Evolutionary conservation across 2,888 invertebrate genomes (phyloP), one percentile per base, ranked within the genome.

Genomic region (Halictus quadricinctus): DNA sequence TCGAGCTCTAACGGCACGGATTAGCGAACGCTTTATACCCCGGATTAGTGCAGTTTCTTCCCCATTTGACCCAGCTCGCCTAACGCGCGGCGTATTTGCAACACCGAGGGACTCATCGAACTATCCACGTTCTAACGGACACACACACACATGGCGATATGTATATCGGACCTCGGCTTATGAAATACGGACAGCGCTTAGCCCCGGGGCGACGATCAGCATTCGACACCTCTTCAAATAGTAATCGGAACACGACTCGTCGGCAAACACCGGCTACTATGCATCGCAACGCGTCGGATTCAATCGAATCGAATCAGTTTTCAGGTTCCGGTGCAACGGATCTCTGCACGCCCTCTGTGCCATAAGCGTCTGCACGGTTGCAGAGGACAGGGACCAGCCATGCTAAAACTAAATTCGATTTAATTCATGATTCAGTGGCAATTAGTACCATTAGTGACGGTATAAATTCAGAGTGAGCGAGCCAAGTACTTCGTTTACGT

Each of bases 161-260:
- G 21, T 10, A n/a, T n/a, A 54, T 54, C 21, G 54, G 1, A 8
- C 64, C 6, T 29, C 64, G 64, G 29, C 0, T n/a, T 80, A 58
- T n/a, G 69, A 69, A 80, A 70, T 43, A 50, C 18, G 66, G 36
- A 4, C 43, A 69, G 54, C 25, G 13, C 12, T 72, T 58, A 25
- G 41, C 54, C 25, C 10, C 3, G 15, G 18, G 15, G 29, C 21
- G 69, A 48, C 69, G 80, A 60, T 70, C 25, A 70, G 58, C 64
- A 79, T 79, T 70, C 70, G 36, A 78, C 70, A 25, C 58, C 70
- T 58, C 48, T 78, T 80, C 70, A 5, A 78, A 25, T 58, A 36
- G 36, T 15, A 60, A 80, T 80, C 78, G 80, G 48, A 78, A n/a
- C 70, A 48, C 66, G 76, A 76, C 43, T 18, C 76, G 76, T 29